phyloP scores from a whole-genome alignment of 1,140 invertebrate species.

The Penaeus indicus region DNA sequence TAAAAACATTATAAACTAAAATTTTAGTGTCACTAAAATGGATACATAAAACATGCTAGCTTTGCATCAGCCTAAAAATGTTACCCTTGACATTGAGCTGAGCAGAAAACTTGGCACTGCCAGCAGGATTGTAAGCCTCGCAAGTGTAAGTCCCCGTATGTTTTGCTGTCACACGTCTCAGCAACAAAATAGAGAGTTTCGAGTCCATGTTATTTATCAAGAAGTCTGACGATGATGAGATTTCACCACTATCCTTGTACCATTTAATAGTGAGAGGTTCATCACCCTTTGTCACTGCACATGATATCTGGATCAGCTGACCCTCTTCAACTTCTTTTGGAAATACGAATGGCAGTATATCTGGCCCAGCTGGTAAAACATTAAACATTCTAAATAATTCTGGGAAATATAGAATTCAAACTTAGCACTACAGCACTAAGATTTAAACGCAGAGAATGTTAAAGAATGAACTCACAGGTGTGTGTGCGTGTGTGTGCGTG shows the following conservation, averaged over 20 bases:
- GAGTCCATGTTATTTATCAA: slow-evolving; percentile 47
- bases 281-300: slow-evolving; percentile 77
- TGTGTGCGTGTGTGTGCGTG: no score
- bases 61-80: not conserved
- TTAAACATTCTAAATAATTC: not conserved
- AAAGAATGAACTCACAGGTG: no score
- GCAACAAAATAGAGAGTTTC: slow-evolving; percentile 56
- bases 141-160: slow-evolving; percentile 68
- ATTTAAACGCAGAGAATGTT: no score
- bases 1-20: not conserved
- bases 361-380: slow-evolving; percentile 74
- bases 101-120: slow-evolving; percentile 64
- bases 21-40: not conserved
- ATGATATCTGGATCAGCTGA: slow-evolving; percentile 77
- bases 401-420: no score
- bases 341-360: slow-evolving; percentile 77
- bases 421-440: no score
- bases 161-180: slow-evolving; percentile 42
- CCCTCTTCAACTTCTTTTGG: slow-evolving; percentile 75
- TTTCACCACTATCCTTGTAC: slow-evolving; percentile 59
- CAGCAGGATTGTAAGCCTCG: slow-evolving; percentile 78
- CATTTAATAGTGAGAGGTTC: slow-evolving; percentile 70
- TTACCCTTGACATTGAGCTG: slow-evolving; percentile 50
- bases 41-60: slow-evolving; percentile 12
- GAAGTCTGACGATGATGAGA: slow-evolving; percentile 32